Percentiles rank a stretch among this genome's conserved stretches.
These are phyloP conservation scores for Serinus canaria DNA, from an alignment of 2,113 vertebrate genomes.

Conservation along the genomic window DNA sequence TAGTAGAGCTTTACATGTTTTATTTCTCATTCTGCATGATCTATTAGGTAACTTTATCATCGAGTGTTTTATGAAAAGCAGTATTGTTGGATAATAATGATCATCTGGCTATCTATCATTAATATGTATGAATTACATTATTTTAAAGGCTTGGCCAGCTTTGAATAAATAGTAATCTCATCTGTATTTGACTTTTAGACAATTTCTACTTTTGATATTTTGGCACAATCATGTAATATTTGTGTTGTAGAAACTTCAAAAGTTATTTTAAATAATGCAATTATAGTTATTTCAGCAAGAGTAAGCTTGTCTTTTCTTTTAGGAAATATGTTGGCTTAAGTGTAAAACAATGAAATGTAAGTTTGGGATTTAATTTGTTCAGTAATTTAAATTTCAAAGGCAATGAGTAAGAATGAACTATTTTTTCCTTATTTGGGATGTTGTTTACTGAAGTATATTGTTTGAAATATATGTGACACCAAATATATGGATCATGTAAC, in stretches of 20 bases:
- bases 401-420: neutral
- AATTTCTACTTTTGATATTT: neutral
- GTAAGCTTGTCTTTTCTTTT: neutral
- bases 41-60: neutral
- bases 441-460: neutral
- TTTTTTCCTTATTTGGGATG: neutral
- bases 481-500: neutral
- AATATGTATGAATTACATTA: neutral
- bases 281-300: neutral
- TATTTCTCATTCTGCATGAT: conserved; percentile 2
- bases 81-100: neutral
- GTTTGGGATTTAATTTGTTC: neutral
- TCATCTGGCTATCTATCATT: neutral
- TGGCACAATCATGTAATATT: neutral
- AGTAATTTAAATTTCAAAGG: neutral
- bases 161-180: neutral
- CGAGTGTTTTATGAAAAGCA: neutral
- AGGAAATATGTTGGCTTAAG: neutral
- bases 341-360: neutral
- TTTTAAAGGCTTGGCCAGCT: neutral
- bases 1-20: conserved; percentile 2
- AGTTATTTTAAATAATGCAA: neutral
- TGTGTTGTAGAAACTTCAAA: neutral
- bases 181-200: neutral
- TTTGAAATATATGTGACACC: neutral